Evolutionary conservation across 2,113 vertebrate genomes (phyloP), one percentile per base, ranked within the genome.

Genomic region (Stegastes partitus): DNA sequence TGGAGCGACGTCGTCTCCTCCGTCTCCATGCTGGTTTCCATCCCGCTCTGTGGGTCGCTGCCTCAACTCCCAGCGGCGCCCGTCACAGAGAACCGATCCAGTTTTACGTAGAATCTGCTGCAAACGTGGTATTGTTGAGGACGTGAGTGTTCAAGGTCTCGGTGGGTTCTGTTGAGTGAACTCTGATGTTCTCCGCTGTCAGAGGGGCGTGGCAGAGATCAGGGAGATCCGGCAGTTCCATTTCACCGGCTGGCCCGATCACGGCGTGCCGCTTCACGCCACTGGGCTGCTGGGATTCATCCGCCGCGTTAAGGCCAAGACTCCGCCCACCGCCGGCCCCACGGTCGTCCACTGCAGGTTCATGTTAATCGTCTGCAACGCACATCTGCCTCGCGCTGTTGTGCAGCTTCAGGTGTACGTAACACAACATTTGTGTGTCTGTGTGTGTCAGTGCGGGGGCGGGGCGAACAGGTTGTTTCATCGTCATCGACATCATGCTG

Each of bases 401-500:
- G 16, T 47, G 44, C 19, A 21, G 47, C 47, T 10, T 7, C 39
- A 42, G 14, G 39, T 42, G 39, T n/a, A 5, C 8, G 19, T 49
- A 49, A 49, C 47, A 19, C 10, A 7, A 44, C 31, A 11, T 67
- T 21, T 51, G 22, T 68, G 47, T 47, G 54, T 66, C 62, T 77
- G 58, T 67, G 50, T 65, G 73, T 64, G n/a, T 54, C 83, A 99
- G 98, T 58, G 98, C 98, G 71, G 97, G 98, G 12, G 98, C 98
- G 2, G 98, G 98, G 0, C 96, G 98, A 73, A 99, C 98, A 0
- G 98, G 98, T 25, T 99, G 98, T 63, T 99, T 99, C 94, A 98
- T 99, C 0, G 98, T 99, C 65, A 98, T 99, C 19, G 98, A 99
- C 87, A 99, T 99, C 93, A 99, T 99, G 98, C 81, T 99, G 81